Evolutionary conservation across 2,797 vertebrate species (phyloP), one percentile per base, ranked within the genome.

Genomic region (Oryzias sinensis): DNA sequence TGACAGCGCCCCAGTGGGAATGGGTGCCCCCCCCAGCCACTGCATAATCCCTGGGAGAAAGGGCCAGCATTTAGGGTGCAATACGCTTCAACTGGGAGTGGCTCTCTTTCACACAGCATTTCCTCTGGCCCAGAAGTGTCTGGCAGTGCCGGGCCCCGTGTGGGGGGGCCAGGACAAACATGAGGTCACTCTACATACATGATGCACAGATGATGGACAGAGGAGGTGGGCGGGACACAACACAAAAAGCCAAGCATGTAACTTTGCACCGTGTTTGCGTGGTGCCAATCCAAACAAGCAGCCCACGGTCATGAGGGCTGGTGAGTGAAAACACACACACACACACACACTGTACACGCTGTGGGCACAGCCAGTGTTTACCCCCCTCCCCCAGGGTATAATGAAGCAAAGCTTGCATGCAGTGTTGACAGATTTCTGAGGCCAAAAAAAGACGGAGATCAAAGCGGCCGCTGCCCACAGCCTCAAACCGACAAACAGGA

Each of bases 21-120:
- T 59, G 68, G 78, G 65, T 50, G 56, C 70, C 73, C 68, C 66
- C 25, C 24, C 62, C 45, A 62, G 77, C 82, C 81, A 75, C 65
- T 47, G 56, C 62, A 78, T 91, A 91, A 93, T 93, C 91, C 88
- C 81, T 78, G 56, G 61, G 68, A 90, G 86, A 93, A 92, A 88
- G 76, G 82, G 71, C 44, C 72, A 22, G 78, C 82, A 86, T 90
- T 93, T 88, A 88, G 84, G 77, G 72, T 83, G 77, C 54, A 86
- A 90, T 88, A 87, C 79, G 72, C 81, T 88, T 92, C 90, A 92
- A 90, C 88, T 78, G 14, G 65, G 81, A 63, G 59, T 81, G 76
- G 85, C 72, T 74, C 71, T 70, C n/a, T 70, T 17, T 81, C 72
- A 91, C 87, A 68, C 78, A 20, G 78, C 82, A 87, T 80, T 91